Evolutionary conservation across 1,140 invertebrate species (phyloP).

Genomic region (Zaprionus capensis): DNA sequence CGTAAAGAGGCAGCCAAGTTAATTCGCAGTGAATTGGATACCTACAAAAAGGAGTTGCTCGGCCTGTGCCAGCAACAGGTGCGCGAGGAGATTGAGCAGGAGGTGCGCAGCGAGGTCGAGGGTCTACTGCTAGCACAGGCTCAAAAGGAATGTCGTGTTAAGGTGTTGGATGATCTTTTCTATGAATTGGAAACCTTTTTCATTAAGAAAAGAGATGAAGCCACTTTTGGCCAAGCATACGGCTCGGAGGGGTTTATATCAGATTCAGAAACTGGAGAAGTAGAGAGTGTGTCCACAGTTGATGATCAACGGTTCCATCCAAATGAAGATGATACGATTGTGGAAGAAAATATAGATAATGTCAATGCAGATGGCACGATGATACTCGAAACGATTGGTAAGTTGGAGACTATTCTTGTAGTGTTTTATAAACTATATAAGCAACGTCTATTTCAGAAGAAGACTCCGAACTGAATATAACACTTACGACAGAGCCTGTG

Average conservation of each 20-base stretch:
- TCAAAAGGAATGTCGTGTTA: slow-evolving; percentile 42
- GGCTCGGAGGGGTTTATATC: slow-evolving; percentile 41
- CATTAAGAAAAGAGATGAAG: slow-evolving; percentile 55
- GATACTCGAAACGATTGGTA: slow-evolving; percentile 54
- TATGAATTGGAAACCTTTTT: slow-evolving; percentile 61
- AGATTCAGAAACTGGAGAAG: slow-evolving; percentile 23
- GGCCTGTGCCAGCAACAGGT: slow-evolving; percentile 50
- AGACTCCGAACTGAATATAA: slow-evolving; percentile 5
- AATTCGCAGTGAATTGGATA: slow-evolving; percentile 53
- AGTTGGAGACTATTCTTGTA: not conserved
- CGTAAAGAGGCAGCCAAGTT: slow-evolving; percentile 46
- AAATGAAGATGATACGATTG: not conserved
- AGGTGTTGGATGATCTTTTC: slow-evolving; percentile 59
- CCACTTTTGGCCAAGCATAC: slow-evolving; percentile 10
- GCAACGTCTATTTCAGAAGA: slow-evolving; percentile 41
- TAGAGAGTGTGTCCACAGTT: slow-evolving; percentile 18
- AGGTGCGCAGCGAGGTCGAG: slow-evolving; percentile 54
- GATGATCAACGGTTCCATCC: not conserved
- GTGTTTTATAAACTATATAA: not conserved
- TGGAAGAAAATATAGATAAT: not conserved
- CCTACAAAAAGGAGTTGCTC: slow-evolving; percentile 53
- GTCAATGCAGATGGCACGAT: not conserved
- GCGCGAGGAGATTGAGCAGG: slow-evolving; percentile 63
- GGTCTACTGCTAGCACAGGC: slow-evolving; percentile 33
- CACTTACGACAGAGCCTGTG: not conserved